Percentiles rank a stretch among this genome's conserved stretches.
Conservation (phyloP, 2,797 vertebrate genomes). For the Etheostoma perlongum region DNA sequence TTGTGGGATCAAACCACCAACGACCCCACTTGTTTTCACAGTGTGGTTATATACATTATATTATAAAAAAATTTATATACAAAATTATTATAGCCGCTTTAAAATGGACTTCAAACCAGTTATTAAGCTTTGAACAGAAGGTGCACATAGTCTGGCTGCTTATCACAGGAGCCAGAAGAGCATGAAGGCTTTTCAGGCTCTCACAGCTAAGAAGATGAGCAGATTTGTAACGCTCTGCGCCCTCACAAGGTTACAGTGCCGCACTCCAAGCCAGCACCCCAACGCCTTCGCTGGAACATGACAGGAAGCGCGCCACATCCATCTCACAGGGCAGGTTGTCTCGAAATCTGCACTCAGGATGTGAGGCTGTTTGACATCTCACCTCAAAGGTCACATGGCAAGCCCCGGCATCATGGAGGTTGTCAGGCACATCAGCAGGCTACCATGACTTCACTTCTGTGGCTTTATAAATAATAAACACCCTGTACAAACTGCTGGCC, state of each 20-base stretch:
- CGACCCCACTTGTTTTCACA: too few species aligned
- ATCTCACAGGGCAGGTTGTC: constrained; percentile 38
- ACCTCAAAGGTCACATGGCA: constrained; percentile 56
- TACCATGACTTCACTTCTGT: constrained; percentile 17
- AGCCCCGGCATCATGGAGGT: constrained; percentile 26
- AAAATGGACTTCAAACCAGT: constrained; percentile 17
- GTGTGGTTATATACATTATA: not conserved
- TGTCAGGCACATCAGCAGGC: constrained; percentile 43
- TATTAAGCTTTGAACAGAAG: constrained; percentile 26
- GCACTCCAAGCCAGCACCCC: constrained; percentile 47
- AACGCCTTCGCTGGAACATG: constrained; percentile 35
- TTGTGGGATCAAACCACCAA: too few species aligned
- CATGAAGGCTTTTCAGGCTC: constrained; percentile 52
- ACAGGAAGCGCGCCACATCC: constrained; percentile 54
- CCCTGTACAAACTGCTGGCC: constrained; percentile 9
- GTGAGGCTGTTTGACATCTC: constrained; percentile 39
- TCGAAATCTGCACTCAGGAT: constrained; percentile 42
- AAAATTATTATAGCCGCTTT: not conserved
- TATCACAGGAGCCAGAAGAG: constrained; percentile 38
- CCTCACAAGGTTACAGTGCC: constrained; percentile 71
- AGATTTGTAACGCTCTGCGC: constrained; percentile 54
- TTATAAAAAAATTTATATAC: too few species aligned
- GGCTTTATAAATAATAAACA: constrained; percentile 27
- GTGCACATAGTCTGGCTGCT: constrained; percentile 32
- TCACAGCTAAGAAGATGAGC: constrained; percentile 58